These are phyloP conservation scores for Pegea sp. DNA, from an alignment of 23 tunicate species.

Conservation along the genomic window DNA sequence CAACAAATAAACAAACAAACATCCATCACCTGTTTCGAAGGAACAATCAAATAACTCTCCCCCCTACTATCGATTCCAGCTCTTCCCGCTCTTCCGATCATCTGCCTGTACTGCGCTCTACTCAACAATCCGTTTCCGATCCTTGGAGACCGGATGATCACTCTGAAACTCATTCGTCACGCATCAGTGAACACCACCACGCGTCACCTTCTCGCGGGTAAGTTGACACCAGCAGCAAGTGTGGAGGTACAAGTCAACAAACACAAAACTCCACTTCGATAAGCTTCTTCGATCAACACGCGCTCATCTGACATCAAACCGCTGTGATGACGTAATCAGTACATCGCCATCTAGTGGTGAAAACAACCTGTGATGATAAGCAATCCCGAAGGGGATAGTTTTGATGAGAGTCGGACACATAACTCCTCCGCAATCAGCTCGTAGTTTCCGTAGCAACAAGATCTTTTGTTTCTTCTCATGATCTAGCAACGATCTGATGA, in stretches of 20 bases:
- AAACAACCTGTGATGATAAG: conserved; percentile 75
- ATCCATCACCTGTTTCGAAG: conserved; percentile 7
- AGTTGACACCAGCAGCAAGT: conserved; percentile 91
- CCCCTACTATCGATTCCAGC: conserved; percentile 96
- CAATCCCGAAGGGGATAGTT: conserved; percentile 67
- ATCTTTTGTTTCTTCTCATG: conserved; percentile 24
- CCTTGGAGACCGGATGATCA: conserved; percentile 63
- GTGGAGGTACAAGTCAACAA: conserved; percentile 88
- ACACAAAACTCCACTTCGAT: conserved; percentile 32
- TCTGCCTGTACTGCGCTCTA: conserved; percentile 78
- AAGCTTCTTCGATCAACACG: conserved; percentile 60
- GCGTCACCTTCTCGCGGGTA: conserved; percentile 81
- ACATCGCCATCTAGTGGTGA: background rate
- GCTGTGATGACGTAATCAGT: conserved; percentile 8
- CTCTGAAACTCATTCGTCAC: too few species aligned
- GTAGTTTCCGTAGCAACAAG: conserved; percentile 11
- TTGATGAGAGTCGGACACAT: conserved; percentile 35
- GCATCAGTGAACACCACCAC: too few species aligned
- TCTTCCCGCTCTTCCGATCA: conserved; percentile 98
- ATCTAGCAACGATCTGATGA: conserved; percentile 16
- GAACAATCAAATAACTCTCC: conserved; percentile 58
- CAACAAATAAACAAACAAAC: too few species aligned
- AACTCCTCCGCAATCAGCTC: conserved; percentile 17
- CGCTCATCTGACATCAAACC: conserved; percentile 83
- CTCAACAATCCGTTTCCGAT: conserved; percentile 35